Evolutionary conservation across 2,888 invertebrate genomes (phyloP).

Genomic region (Drosophila histrio): DNA sequence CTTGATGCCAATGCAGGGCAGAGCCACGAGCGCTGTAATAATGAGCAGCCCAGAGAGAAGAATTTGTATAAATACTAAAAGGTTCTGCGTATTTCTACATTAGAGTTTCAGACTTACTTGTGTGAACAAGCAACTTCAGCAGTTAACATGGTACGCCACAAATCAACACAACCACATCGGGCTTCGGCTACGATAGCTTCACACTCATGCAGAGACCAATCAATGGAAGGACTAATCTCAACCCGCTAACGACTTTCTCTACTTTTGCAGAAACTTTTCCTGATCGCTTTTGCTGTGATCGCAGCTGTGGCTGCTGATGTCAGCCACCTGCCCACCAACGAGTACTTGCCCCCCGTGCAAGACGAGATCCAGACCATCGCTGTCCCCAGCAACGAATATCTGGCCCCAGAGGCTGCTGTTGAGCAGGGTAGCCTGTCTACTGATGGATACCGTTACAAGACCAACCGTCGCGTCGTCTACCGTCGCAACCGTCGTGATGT

Average conservation of each 20-base stretch:
- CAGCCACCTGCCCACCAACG: slow-evolving; percentile 78
- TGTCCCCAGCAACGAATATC: slow-evolving; percentile 71
- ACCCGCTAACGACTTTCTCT: not conserved
- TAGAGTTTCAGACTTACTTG: slow-evolving; percentile 76
- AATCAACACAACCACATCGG: not conserved
- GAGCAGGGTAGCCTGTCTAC: slow-evolving; percentile 31
- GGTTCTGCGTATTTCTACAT: slow-evolving; percentile 79
- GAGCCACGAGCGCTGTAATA: slow-evolving; percentile 54
- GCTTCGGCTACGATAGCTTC: not conserved
- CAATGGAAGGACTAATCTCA: slow-evolving; percentile 18
- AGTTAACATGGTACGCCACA: slow-evolving; percentile 67
- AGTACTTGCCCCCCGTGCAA: slow-evolving; percentile 80
- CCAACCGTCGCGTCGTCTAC: slow-evolving; percentile 70
- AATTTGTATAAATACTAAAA: slow-evolving; percentile 82
- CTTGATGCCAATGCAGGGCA: slow-evolving; percentile 24
- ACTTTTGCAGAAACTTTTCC: slow-evolving; percentile 76
- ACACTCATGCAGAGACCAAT: not conserved
- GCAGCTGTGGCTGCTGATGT: slow-evolving; percentile 80
- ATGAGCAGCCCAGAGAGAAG: slow-evolving; percentile 53
- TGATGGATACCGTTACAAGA: slow-evolving; percentile 81
- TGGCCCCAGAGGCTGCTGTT: slow-evolving; percentile 59
- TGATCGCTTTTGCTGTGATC: slow-evolving; percentile 80
- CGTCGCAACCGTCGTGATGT: slow-evolving; percentile 82
- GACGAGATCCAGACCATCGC: slow-evolving; percentile 48
- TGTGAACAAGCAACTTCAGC: slow-evolving; percentile 75